phyloP scores from a whole-genome alignment of 2,888 invertebrate genomes.

The Stegana nigrithorax region DNA sequence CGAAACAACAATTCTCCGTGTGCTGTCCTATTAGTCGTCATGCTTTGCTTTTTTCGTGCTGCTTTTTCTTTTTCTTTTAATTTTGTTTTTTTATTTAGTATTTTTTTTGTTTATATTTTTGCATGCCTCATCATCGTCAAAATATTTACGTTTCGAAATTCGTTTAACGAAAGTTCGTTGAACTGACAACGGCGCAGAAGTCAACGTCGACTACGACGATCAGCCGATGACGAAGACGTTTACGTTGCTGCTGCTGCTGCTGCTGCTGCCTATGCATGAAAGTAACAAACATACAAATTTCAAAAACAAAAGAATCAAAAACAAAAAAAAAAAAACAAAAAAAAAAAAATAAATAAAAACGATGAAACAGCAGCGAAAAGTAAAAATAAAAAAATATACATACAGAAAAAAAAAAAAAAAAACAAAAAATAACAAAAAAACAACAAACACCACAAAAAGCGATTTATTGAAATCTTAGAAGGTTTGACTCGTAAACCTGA shows the following conservation, averaged over 20 bases:
- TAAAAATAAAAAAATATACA: too few species aligned
- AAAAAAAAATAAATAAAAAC: too few species aligned
- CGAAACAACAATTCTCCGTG: too few species aligned
- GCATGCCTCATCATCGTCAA: neutral
- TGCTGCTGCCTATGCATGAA: neutral
- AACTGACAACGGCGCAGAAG: neutral
- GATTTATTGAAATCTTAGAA: neutral
- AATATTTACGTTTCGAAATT: conserved; percentile 1
- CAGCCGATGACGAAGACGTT: neutral
- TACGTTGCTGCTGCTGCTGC: neutral
- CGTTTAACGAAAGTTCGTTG: neutral
- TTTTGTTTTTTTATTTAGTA: neutral
- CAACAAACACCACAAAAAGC: neutral
- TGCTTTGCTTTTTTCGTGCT: neutral
- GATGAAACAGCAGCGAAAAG: neutral
- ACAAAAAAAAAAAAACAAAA: neutral
- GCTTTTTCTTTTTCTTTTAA: neutral
- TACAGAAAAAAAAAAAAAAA: neutral
- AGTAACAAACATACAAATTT: too few species aligned
- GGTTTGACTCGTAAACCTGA: neutral
- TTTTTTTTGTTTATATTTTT: neutral
- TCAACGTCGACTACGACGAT: too few species aligned
- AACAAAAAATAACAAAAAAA: neutral
- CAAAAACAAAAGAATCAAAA: neutral
- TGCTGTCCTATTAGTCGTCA: too few species aligned